Percentiles rank a stretch among this genome's conserved stretches.
These are phyloP conservation scores for Drosophila mulleri DNA, from an alignment of 2,888 invertebrate species.

Conservation along the genomic window DNA sequence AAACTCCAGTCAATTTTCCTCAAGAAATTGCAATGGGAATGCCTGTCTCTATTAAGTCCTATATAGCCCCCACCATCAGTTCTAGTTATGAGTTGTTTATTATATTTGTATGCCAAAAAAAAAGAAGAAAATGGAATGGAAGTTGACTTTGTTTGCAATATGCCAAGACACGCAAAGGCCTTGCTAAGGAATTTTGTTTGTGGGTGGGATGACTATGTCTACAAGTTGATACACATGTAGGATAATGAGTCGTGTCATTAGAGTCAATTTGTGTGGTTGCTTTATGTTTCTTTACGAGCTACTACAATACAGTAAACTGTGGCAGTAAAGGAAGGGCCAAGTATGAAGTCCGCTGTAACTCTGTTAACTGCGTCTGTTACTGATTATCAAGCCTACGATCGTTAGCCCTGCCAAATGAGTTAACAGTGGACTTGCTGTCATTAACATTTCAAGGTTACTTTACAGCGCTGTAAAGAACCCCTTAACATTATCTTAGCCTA, in stretches of 20 bases:
- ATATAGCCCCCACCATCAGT: background rate
- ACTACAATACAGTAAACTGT: conserved; percentile 31
- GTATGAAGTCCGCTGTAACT: background rate
- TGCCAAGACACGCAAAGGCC: conserved; percentile 60
- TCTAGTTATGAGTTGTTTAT: conserved; percentile 72
- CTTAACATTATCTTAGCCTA: background rate
- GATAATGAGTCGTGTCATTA: conserved; percentile 71
- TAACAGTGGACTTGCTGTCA: background rate
- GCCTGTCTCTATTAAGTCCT: conserved; percentile 26
- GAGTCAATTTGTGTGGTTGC: conserved; percentile 69
- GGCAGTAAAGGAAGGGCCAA: background rate
- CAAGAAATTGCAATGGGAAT: conserved; percentile 26
- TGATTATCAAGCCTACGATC: background rate
- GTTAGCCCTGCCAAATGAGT: background rate
- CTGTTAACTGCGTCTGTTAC: background rate
- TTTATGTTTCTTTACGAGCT: conserved; percentile 43
- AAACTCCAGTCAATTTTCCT: conserved; percentile 3
- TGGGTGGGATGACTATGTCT: conserved; percentile 46
- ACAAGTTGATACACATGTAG: conserved; percentile 56
- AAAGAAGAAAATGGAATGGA: background rate
- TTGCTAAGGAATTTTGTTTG: conserved; percentile 32
- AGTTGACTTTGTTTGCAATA: conserved; percentile 55
- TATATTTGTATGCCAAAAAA: conserved; percentile 49
- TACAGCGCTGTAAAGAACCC: background rate
- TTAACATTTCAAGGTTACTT: background rate